phyloP scores from a whole-genome alignment of 2,888 invertebrate genomes.

The Ochlodes sylvanus region DNA sequence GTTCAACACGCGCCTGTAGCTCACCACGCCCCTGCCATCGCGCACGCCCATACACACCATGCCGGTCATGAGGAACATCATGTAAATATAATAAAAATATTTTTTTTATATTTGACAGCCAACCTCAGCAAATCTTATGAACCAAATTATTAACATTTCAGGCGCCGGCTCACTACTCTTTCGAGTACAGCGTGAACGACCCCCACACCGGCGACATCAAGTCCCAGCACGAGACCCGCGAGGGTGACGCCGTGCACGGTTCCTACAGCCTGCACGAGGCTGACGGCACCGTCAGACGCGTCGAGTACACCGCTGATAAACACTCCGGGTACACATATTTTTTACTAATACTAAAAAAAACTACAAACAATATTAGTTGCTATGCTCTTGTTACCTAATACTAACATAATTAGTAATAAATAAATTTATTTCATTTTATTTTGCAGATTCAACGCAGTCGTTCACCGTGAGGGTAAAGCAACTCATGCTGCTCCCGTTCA shows the following conservation, averaged over 20 bases:
- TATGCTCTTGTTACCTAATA: too few species aligned
- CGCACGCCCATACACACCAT: constrained; percentile 36
- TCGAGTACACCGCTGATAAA: constrained; percentile 26
- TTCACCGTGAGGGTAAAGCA: constrained; percentile 53
- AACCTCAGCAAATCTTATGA: too few species aligned
- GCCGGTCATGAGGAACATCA: constrained; percentile 45
- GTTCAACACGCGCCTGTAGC: constrained; percentile 41
- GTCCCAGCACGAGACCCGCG: constrained; percentile 72
- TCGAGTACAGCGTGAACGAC: constrained; percentile 74
- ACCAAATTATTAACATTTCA: constrained; percentile 19
- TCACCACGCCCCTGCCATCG: neutral
- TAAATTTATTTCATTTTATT: neutral
- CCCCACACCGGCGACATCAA: constrained; percentile 79
- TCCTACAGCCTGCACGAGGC: constrained; percentile 85
- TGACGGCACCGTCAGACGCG: constrained; percentile 78
- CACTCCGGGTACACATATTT: constrained; percentile 21
- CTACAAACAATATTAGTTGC: neutral
- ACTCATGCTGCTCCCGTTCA: constrained; percentile 54
- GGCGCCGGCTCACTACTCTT: constrained; percentile 73
- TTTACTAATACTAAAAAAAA: neutral
- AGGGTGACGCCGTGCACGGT: constrained; percentile 56
- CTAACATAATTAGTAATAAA: neutral
- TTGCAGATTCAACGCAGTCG: constrained; percentile 59
- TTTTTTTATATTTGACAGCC: too few species aligned
- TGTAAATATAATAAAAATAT: constrained; percentile 41